Percentiles rank a stretch among this genome's conserved stretches.
Conservation (phyloP, 2,797 vertebrate genomes). For the Rhabdophis nuchalis region DNA sequence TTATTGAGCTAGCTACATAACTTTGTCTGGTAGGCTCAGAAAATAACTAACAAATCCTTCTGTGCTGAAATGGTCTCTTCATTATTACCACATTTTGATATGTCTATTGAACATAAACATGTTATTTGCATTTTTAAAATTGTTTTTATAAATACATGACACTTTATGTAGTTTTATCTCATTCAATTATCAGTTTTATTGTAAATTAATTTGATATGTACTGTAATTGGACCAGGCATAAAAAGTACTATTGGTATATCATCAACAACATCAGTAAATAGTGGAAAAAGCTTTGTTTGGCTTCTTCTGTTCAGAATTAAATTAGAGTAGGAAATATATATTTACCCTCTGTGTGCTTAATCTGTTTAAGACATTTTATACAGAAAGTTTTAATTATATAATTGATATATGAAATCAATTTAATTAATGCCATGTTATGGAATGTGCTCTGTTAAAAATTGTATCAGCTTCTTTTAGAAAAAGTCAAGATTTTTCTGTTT, state of each 20-base stretch:
- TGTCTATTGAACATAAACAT: neutral
- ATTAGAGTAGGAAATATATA: neutral
- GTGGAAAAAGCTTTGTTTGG: neutral
- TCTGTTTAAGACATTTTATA: neutral
- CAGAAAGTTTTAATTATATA: neutral
- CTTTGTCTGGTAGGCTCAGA: neutral
- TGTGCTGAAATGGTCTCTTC: neutral
- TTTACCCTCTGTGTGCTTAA: neutral
- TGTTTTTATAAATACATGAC: neutral
- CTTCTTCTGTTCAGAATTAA: neutral
- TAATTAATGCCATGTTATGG: neutral
- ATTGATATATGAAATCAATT: neutral
- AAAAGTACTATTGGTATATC: neutral
- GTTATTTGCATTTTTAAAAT: neutral
- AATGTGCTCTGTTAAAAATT: neutral
- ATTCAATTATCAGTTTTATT: neutral
- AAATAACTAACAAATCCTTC: neutral
- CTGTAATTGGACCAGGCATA: neutral
- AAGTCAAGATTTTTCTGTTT: neutral
- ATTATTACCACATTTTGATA: neutral
- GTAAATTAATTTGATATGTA: neutral
- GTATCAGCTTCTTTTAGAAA: neutral
- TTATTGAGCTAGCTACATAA: neutral
- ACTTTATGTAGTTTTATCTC: neutral
- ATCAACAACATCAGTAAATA: neutral